Evolutionary conservation across 2,113 vertebrate species (phyloP), one percentile per base, ranked within the genome.

Genomic region (Oxyura jamaicensis): DNA sequence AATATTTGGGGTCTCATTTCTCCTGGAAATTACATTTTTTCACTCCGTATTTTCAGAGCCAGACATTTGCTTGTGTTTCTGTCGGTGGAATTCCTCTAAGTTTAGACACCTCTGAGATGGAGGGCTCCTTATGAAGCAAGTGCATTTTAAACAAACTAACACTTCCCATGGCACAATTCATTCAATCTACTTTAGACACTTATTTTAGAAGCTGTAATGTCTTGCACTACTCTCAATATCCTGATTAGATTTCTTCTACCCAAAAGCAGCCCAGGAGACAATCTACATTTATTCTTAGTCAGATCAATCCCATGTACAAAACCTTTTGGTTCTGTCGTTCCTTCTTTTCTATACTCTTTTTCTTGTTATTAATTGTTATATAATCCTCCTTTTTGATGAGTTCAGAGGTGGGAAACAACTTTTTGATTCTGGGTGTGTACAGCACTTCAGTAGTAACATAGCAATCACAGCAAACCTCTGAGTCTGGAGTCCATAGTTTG

Each of bases 1-100:
- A 35, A n/a, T 3, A 39, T 3, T 75, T 72, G 23, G 3, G 25
- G 39, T 10, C 5, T 88, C 0, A 0, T 52, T 83, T 36, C 17
- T 62, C 10, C 33, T 6, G 3, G 6, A 76, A 90, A 75, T 20
- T 0, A 18, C 3, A 5, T 22, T 65, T 28, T 48, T 48, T 48
- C 28, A 10, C 4, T 21, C 2, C 4, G 6, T 4, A 9, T 77
- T 83, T 86, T 77, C 8, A 80, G 16, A 23, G 0, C 1, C 13
- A 41, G 6, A 1, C 2, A 59, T 77, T 59, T 33, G 6, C 50
- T 86, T 53, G 12, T 67, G 11, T 9, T 48, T 68, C 13, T 55
- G 10, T 48, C 26, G 25, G 3, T 86, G 20, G 46, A 33, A 82
- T 12, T 63, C 2, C 56, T 79, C 21, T 75, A 53, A 42, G 11